phyloP scores from a whole-genome alignment of 2,797 vertebrate species.

The Neomorphus geoffroyi region DNA sequence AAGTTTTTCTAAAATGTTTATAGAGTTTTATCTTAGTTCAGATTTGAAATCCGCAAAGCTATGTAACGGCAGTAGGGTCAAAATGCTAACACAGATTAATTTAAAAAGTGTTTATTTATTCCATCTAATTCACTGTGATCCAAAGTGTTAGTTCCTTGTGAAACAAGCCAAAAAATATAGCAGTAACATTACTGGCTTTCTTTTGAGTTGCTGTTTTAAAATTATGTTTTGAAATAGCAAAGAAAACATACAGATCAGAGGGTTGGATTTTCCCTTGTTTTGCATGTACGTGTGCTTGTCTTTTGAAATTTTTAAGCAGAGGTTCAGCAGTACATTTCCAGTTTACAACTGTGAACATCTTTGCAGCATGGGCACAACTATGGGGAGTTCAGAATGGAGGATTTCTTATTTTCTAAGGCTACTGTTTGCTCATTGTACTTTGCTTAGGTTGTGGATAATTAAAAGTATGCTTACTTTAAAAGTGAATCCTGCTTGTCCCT shows the following conservation, averaged over 20 bases:
- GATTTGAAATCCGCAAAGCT: neutral
- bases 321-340: neutral
- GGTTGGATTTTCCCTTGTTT: neutral
- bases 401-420: neutral
- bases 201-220: neutral
- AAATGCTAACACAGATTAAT: neutral
- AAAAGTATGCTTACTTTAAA: conserved; percentile 12
- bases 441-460: conserved; percentile 27
- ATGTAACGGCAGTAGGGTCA: neutral
- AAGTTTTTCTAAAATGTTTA: neutral
- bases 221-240: neutral
- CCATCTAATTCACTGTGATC: neutral
- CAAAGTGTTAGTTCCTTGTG: neutral
- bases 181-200: neutral
- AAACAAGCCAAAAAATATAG: neutral
- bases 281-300: neutral
- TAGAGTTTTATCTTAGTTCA: neutral
- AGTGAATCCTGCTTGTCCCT: neutral
- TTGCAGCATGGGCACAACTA: neutral
- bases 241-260: neutral
- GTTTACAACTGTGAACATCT: neutral
- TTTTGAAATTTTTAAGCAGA: neutral
- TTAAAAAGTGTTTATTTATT: neutral
- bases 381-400: neutral
- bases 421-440: conserved; percentile 16